Conservation (phyloP, 1,140 invertebrate species). For the Cydia amplana region DNA sequence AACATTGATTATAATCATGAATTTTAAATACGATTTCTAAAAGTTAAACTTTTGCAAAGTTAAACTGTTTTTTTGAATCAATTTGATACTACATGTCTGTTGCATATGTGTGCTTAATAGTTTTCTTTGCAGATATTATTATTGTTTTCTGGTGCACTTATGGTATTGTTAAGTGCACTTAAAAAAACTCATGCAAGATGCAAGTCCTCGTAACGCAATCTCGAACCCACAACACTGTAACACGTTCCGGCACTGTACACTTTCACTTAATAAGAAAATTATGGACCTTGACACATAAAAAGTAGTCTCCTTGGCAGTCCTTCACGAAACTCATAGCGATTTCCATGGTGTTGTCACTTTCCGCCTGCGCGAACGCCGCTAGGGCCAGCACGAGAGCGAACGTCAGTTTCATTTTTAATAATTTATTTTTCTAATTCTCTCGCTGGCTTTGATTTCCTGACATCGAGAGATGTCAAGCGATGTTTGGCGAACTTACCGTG, state of each 20-base stretch:
- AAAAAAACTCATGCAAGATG: background rate
- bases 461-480: conserved; percentile 68
- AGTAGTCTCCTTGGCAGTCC: conserved; percentile 69
- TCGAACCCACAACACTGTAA: conserved; percentile 43
- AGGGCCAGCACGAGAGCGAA: conserved; percentile 53
- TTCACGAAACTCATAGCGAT: conserved; percentile 67
- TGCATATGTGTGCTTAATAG: background rate
- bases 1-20: conserved; percentile 34
- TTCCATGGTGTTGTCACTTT: conserved; percentile 66
- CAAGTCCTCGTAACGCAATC: conserved; percentile 35
- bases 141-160: background rate
- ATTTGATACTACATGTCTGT: background rate
- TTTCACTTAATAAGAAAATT: conserved; percentile 70
- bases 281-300: conserved; percentile 73
- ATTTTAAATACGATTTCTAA: background rate
- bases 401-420: conserved; percentile 63
- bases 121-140: background rate
- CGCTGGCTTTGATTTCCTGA: conserved; percentile 58
- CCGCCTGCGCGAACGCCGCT: conserved; percentile 51
- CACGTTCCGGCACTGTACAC: conserved; percentile 58
- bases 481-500: conserved; percentile 59
- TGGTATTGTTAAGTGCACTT: conserved; percentile 5
- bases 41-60: conserved; percentile 27
- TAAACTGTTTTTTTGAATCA: background rate
- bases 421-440: conserved; percentile 47